A percentile compares a stretch with the other conserved stretches of the same genome.
Evolutionary conservation across 2,797 vertebrate species (phyloP).

Genomic region (Triplophysa yarkandensis): DNA sequence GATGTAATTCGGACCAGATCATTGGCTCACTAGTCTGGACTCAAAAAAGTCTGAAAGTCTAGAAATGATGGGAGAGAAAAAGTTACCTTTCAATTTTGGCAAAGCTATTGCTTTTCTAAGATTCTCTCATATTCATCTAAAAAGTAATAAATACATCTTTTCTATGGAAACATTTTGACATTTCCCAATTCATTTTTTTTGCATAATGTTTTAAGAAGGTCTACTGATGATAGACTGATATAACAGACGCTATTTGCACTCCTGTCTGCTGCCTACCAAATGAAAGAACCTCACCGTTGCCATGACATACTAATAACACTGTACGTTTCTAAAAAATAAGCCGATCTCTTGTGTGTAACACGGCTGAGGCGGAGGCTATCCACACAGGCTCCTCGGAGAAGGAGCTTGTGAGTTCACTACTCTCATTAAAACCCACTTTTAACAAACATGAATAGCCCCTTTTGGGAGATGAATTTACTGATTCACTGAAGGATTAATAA

Average conservation of each 20-base stretch:
- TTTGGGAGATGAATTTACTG: slow-evolving; percentile 36
- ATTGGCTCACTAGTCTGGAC: too few species aligned
- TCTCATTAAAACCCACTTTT: slow-evolving; percentile 39
- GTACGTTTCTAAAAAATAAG: slow-evolving; percentile 17
- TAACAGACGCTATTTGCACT: background rate
- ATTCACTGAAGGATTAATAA: slow-evolving; percentile 55
- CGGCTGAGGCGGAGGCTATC: slow-evolving; percentile 4
- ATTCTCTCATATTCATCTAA: background rate
- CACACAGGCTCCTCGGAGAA: slow-evolving; percentile 2
- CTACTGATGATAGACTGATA: background rate
- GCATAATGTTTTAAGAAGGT: background rate
- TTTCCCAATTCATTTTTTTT: background rate
- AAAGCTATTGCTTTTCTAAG: background rate
- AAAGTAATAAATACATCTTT: background rate
- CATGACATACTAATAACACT: slow-evolving; percentile 2
- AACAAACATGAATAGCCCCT: slow-evolving; percentile 30
- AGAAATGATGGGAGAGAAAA: background rate
- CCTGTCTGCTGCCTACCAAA: slow-evolving; percentile 1
- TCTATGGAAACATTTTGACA: background rate
- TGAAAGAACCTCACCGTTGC: background rate
- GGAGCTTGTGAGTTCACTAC: slow-evolving; percentile 22
- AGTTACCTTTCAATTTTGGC: background rate
- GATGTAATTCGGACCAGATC: background rate
- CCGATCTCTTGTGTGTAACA: background rate
- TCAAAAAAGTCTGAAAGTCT: background rate